phyloP scores from a whole-genome alignment of 2,888 invertebrate genomes.

The Clivina fossor region DNA sequence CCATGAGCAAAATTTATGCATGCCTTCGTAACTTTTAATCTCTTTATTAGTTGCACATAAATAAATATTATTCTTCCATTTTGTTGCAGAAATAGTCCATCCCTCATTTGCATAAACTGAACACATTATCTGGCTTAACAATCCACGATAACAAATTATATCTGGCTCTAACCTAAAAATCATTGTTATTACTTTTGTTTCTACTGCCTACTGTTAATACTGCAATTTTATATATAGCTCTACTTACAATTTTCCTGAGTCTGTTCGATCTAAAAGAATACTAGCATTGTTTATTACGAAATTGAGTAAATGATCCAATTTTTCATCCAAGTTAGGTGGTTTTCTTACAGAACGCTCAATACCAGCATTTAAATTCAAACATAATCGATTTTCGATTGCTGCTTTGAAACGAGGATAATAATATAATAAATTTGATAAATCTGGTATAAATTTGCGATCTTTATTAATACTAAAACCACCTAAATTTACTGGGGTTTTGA shows the following conservation, averaged over 20 bases:
- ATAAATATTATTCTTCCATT: constrained; percentile 26
- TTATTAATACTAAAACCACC: constrained; percentile 23
- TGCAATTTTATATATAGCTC: background rate
- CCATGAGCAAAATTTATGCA: constrained; percentile 28
- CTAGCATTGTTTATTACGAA: too few species aligned
- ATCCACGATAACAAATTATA: constrained; percentile 26
- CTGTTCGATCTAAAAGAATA: too few species aligned
- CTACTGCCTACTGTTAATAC: constrained; percentile 2
- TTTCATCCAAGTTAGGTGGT: constrained; percentile 16
- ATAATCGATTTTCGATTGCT: background rate
- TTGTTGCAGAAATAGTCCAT: constrained; percentile 23
- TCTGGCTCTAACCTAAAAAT: constrained; percentile 21
- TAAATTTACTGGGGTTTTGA: constrained; percentile 19
- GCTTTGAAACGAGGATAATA: constrained; percentile 18
- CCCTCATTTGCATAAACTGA: constrained; percentile 19
- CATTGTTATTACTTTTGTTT: too few species aligned
- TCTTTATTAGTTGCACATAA: constrained; percentile 13
- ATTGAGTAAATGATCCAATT: constrained; percentile 18
- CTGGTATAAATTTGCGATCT: constrained; percentile 14
- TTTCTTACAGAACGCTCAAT: constrained; percentile 16
- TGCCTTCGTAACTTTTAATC: background rate
- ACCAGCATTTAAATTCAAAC: constrained; percentile 22
- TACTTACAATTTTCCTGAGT: constrained; percentile 7
- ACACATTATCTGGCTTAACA: constrained; percentile 24
- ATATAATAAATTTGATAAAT: constrained; percentile 12